Evolutionary conservation across 2,888 invertebrate species (phyloP), one percentile per base, ranked within the genome.

Genomic region (Yponomeuta plumbellus): DNA sequence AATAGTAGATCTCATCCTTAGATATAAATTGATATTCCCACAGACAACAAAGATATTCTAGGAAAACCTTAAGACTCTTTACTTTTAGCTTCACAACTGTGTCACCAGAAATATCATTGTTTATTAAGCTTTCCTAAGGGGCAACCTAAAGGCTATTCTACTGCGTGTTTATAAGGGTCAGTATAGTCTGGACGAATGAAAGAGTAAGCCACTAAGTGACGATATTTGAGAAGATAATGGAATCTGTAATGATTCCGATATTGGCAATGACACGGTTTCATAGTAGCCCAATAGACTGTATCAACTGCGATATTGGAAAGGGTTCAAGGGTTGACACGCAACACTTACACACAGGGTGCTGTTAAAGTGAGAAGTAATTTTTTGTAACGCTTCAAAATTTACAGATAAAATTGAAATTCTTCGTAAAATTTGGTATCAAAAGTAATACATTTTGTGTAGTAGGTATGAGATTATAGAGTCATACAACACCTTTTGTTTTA

Each of bases 221-320:
- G 62, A 39, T 62, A 62, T 62, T 39, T n/a, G 62, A 62, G 62
- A 39, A 62, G 62, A 62, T 62, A 62, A 62, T 62, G 39, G 62
- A 62, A 39, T 26, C 39, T 17, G 39, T 62, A 20, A 62, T 20
- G 62, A 39, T 34, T 20, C 62, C 20, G 62, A 6, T 39, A n/a
- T 26, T 62, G 39, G 62, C 34, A n/a, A 20, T 39, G 62, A 62
- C 62, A 62, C 23, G 21, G 59, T 59, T 21, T 52, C 44, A 0
- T 52, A 52, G 44, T 52, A 8, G 44, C 44, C 17, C 17, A 17
- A 52, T 52, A 52, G 17, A 52, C 17, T 52, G 44, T 52, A 52
- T 52, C 4, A 52, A 52, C 8, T 13, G 44, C 5, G 44, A 13
- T 44, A 13, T 52, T 8, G 0, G 17, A 0, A 4, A 2, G 17